phyloP scores from a whole-genome alignment of 2,797 vertebrate species.

The Hylomyscus alleni region DNA sequence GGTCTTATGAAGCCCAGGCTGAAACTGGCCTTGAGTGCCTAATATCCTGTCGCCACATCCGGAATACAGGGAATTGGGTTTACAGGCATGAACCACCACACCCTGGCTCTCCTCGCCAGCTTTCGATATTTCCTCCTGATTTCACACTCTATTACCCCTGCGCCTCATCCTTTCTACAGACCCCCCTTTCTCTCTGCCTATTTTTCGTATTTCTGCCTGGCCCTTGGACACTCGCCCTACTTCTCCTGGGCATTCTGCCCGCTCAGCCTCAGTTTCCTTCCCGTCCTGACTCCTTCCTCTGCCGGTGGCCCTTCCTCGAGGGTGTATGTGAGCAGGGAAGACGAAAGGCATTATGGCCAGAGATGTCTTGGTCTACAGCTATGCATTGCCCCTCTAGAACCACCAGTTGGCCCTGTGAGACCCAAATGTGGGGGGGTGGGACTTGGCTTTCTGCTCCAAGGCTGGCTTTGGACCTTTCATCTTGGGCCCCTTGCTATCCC shows the following conservation, averaged over 20 bases:
- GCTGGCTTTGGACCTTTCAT: background rate
- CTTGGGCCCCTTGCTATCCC: background rate
- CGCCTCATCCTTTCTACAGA: background rate
- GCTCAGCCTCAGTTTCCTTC: constrained; percentile 78
- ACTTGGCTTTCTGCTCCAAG: background rate
- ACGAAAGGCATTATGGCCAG: background rate
- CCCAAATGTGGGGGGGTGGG: constrained; percentile 58
- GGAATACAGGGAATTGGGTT: background rate
- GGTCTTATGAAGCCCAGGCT: background rate
- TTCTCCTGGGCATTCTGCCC: background rate
- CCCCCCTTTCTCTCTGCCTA: background rate
- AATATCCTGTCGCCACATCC: background rate
- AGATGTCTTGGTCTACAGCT: background rate
- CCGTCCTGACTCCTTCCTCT: constrained; percentile 56
- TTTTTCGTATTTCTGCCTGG: background rate
- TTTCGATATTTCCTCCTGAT: too few species aligned
- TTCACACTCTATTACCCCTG: background rate
- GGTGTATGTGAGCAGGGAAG: constrained; percentile 39
- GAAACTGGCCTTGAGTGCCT: background rate
- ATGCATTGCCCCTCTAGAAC: background rate
- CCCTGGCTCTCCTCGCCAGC: background rate
- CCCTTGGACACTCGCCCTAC: background rate
- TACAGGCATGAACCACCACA: background rate
- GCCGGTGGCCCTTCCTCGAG: background rate
- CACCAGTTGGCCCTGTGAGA: background rate